Base-by-base conservation (phyloP, 2,113 vertebrate genomes). In the Psephotus haematonotus region DNA sequence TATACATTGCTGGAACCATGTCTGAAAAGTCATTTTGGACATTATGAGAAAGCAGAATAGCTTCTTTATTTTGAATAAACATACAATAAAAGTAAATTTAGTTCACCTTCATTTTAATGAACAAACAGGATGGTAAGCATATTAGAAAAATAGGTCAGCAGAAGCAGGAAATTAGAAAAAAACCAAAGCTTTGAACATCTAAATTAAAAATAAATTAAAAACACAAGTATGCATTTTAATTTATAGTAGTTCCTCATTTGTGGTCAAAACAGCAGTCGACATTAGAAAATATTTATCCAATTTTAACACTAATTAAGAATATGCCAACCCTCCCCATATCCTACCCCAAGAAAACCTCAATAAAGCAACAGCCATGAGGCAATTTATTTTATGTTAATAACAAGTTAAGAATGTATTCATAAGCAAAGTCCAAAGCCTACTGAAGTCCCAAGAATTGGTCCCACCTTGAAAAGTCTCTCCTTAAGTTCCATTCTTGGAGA, bases 141-240 rank as follows among this genome's bases (percentile, higher is more conserved):
- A 60, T 78, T 75, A 86, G 64, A 35, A 93, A 94, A 96, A 92
- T 37, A 87, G 87, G 93, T 95, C 89, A 95, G 22, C 43, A 83
- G 50, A 92, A 96, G 35, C 39, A 57, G 55, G 39, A 93, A 95
- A 94, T 53, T 27, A 37, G 20, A 39, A 77, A 81, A 59, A 59
- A 47, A 13, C 13, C 17, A 81, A 88, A 78, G 71, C 59, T 96
- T 84, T 68, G 82, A 88, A 95, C 81, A 29, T 7, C 19, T 90
- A 88, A 83, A 94, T 92, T 95, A 94, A 96, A 95, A 92, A 95
- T 75, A 90, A 93, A 83, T 92, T 0, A 81, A 92, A 90, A 86
- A 55, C 49, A 93, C 25, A 78, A 90, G 33, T 84, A 79, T 37
- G 79, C 8, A 52, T 94, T 88, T 96, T 64, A 81, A 78, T 83